Base-by-base conservation (phyloP, 1,140 invertebrate species). In the Trichonephila clavata region DNA sequence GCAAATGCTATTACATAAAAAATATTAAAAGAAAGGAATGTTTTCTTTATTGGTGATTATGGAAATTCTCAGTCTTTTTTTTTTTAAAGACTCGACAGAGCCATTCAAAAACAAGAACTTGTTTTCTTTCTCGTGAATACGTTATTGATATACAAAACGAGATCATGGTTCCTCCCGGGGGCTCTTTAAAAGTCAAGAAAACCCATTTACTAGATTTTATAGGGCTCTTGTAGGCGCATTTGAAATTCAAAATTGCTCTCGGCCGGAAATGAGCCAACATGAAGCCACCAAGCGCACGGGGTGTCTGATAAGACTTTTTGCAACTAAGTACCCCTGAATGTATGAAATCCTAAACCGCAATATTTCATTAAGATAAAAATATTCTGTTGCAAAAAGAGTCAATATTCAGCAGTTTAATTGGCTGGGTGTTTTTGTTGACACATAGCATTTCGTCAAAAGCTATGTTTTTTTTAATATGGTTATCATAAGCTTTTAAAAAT, bases 201-300 rank as follows among this genome's bases (percentile, higher is more conserved):
- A 39, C 18, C 24, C 18, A 32, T 77, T 77, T 20, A 39, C 27
- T 6, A 0, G 27, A 7, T 77, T 77, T 77, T 77, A 77, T 77
- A 39, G 71, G 1, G 27, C 71, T 20, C 71, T 32, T 32, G 71
- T 39, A 2, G 71, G 27, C 4, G 8, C 14, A 77, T 77, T 77
- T 77, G 71, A 77, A 77, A 77, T 77, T 77, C 71, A 77, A 77
- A 77, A 18, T 77, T 77, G 71, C 71, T 39, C 4, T 77, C 39
- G 16, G 71, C 71, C 24, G 71, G 71, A 77, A 39, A 77, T 39
- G 14, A 18, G 24, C 32, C 71, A 39, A 77, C 71, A 77, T 32
- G 71, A 77, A 39, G 18, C 14, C 27, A 18, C 27, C 16, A 2
- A 77, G 18, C 27, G 0, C 27, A 16, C 6, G 27, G 3, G 18